Conservation (phyloP, 2,888 invertebrate genomes). For the Tipula unca region DNA sequence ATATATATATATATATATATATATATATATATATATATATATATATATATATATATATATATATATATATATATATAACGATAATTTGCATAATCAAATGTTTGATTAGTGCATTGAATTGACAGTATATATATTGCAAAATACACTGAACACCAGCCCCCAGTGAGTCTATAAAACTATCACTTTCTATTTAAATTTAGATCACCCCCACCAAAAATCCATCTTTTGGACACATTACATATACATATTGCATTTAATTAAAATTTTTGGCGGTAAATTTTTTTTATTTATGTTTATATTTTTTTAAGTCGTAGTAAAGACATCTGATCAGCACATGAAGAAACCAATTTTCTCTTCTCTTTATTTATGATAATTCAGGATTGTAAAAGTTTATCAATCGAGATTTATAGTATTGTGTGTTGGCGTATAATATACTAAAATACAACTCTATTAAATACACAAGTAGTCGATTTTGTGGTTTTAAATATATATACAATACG, state of each 20-base stretch:
- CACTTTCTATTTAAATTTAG: background rate
- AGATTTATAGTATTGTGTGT: background rate
- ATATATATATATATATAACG: no score
- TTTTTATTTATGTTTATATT: background rate
- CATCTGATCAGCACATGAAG: background rate
- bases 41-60: no score
- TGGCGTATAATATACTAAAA: background rate
- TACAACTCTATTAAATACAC: background rate
- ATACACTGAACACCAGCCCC: background rate
- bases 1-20: no score
- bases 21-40: no score
- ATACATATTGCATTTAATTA: background rate
- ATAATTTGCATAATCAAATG: no score
- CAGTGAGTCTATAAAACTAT: background rate
- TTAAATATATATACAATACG: no score
- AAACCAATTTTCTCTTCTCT: background rate
- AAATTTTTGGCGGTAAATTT: background rate
- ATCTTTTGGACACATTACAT: background rate
- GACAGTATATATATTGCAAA: background rate
- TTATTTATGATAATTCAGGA: background rate
- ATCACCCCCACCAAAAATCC: background rate
- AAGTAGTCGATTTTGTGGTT: background rate
- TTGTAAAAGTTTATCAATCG: slow-evolving; percentile 14
- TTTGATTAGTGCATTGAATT: background rate
- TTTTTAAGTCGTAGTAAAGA: background rate